Conservation (phyloP, 1,140 invertebrate genomes). For the Lucilia sericata region DNA sequence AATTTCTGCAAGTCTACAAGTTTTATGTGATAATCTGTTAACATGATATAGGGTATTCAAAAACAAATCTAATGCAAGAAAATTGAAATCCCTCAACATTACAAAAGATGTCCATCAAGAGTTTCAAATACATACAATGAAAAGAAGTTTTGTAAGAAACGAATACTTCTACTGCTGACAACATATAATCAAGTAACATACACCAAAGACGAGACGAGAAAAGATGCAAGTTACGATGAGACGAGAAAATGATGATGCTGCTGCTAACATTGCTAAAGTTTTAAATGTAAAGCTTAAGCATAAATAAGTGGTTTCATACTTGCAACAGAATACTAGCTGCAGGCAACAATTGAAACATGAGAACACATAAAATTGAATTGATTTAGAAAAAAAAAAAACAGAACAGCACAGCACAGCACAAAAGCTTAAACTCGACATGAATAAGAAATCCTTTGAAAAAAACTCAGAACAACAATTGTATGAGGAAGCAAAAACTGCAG, state of each 20-base stretch:
- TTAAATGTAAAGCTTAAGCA: conserved; percentile 32
- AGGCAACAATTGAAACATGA: conserved; percentile 39
- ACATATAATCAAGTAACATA: conserved; percentile 34
- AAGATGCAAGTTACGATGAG: background rate
- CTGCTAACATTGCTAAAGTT: background rate
- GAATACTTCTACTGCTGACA: background rate
- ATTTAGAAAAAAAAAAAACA: background rate
- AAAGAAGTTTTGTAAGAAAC: background rate
- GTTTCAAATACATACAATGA: background rate
- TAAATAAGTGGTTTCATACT: conserved; percentile 29
- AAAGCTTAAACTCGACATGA: conserved; percentile 27
- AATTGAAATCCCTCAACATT: background rate
- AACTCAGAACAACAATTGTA: background rate
- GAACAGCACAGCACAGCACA: conserved; percentile 5
- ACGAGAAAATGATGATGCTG: background rate
- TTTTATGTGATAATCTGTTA: too few relatives aligned
- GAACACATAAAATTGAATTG: conserved; percentile 28
- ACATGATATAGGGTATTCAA: background rate
- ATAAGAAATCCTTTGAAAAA: conserved; percentile 30
- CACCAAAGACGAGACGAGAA: background rate
- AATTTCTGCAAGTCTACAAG: too few relatives aligned
- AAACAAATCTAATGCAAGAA: background rate
- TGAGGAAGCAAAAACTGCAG: background rate
- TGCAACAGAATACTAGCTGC: conserved; percentile 22
- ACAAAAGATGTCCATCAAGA: background rate